Evolutionary conservation across 1,140 invertebrate species (phyloP), one percentile per base, ranked within the genome.

Genomic region (Nasonia longicornis): DNA sequence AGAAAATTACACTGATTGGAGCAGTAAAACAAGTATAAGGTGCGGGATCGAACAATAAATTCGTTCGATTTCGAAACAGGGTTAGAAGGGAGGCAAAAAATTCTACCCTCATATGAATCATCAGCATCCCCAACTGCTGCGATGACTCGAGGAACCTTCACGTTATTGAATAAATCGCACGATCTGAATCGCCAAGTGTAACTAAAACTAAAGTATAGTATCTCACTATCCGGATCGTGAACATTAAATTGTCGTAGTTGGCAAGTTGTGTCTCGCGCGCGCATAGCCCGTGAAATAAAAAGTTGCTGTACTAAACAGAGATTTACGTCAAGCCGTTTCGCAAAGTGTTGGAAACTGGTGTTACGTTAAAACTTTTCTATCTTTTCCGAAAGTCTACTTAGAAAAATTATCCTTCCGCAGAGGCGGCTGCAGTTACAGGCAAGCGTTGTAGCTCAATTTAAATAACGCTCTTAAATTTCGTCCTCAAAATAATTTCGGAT

Each of bases 311-410:
- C 69, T 71, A 71, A 38, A 42, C 69, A 38, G 20, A 71, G 69
- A 71, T 71, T 71, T 71, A 71, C 69, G 35, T 38, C 29, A 42
- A 71, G 14, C 42, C 16, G 26, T 42, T 35, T 38, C 31, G 35
- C 11, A 71, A 71, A 71, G 35, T 8, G 35, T 42, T 71, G 7
- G 35, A 42, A 35, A n/a, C 35, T 38, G 20, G 20, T n/a, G 35
- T 71, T 42, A 71, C 35, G 35, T 71, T 38, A 71, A 45, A 71
- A 71, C 69, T 71, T 42, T 71, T 42, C 38, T 42, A 31, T 71
- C 35, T 71, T n/a, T 42, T 20, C 31, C 31, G 20, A 67, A 67
- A 67, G 66, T 67, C 20, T 58, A 58, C 52, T 58, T 52, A 14
- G 16, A 52, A 52, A 52, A 52, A 14, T 16, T 52, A 16, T 20